phyloP scores from a whole-genome alignment of 2,113 vertebrate species.

The Columbina picui region DNA sequence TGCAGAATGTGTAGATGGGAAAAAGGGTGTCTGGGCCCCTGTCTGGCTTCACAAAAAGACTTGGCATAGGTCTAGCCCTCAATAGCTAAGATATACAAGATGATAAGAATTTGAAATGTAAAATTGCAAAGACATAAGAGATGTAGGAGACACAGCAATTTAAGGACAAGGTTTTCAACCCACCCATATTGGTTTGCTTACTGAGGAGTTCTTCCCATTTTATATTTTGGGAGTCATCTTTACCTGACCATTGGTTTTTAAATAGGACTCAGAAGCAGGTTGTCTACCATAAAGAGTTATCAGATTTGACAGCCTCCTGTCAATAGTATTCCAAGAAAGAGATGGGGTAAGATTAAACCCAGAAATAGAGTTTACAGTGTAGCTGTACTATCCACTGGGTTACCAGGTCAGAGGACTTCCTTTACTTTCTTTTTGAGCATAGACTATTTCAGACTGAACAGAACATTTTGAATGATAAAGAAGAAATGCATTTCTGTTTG shows the following conservation, averaged over 20 bases:
- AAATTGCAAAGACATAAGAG: neutral
- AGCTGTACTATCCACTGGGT: neutral
- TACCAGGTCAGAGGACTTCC: neutral
- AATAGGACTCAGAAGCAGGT: neutral
- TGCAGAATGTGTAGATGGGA: accelerated
- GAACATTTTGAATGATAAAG: neutral
- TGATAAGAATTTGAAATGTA: neutral
- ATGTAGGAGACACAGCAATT: neutral
- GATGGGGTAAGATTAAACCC: neutral
- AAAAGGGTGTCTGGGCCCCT: neutral
- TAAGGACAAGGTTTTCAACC: neutral
- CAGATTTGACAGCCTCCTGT: neutral
- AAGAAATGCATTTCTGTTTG: neutral
- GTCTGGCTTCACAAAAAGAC: neutral
- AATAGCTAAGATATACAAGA: neutral
- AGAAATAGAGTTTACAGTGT: neutral
- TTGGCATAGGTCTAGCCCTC: neutral
- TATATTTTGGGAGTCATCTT: neutral
- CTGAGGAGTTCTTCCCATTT: neutral
- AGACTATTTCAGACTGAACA: neutral
- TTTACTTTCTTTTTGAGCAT: neutral
- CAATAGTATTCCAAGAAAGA: neutral
- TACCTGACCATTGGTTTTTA: neutral
- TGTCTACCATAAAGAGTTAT: neutral
- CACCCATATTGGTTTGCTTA: neutral